Evolutionary conservation across 2,888 invertebrate genomes (phyloP), one percentile per base, ranked within the genome.

Genomic region (Sarcophaga rosellei): DNA sequence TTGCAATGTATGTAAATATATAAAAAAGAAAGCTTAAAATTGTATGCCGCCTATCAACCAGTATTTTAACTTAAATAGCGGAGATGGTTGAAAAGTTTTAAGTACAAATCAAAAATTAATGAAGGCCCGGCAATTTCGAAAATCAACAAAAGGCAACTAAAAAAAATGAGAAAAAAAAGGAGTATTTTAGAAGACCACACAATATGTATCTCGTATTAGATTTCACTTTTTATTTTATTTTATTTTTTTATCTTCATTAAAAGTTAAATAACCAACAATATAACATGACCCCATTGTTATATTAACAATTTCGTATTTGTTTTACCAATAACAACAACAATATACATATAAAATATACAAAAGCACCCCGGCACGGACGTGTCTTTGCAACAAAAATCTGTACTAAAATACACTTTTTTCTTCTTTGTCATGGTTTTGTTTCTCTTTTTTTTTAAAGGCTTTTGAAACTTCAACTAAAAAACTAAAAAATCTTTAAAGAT

Each of bases 381-480:
- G 80, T 74, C 80, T 80, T 80, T 73, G 59, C 68, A 47, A 68
- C 45, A 68, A 47, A 59, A 68, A 17, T 45, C 45, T 45, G 17
- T 25, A 57, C 53, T 69, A 53, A 53, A 53, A 53, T 53, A 35
- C 35, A 35, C 0, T 17, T 12, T 21, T 21, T 5, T 53, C 53
- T 44, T 61, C 20, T 57, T n/a, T 73, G 57, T 59, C 65, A 44
- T 65, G 25, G 12, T 68, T 21, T 15, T 45, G 53, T 53, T 61
- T 21, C 0, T 0, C 1, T 61, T 21, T 8, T 0, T 4, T 59
- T 61, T 61, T 21, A 3, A 10, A 20, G 35, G 35, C 5, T 66
- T 59, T 4, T 59, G 15, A 47, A 73, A 66, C 20, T 15, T 5
- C 66, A 25, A 12, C 3, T 3, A 65, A 72, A 65, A 57, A 66